Percentiles rank a stretch among this genome's conserved stretches.
These are phyloP conservation scores for Sebastes wilsoni DNA, from an alignment of 2,797 vertebrate species.

Conservation along the genomic window DNA sequence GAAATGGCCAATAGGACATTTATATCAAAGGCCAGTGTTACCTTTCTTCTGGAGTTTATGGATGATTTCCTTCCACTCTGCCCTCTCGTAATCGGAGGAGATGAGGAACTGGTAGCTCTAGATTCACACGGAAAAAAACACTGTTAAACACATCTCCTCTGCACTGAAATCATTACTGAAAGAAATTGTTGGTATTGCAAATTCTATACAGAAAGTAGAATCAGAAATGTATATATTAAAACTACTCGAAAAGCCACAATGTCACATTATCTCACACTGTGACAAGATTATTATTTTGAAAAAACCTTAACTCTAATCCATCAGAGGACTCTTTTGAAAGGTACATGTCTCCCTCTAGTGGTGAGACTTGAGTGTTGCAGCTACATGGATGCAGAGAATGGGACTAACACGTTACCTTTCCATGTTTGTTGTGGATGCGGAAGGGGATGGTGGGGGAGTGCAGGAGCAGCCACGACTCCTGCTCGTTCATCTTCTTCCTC, in stretches of 20 bases:
- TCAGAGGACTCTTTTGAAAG: neutral
- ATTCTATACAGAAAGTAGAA: neutral
- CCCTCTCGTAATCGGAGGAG: slow-evolving; percentile 95
- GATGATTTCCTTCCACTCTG: slow-evolving; percentile 96
- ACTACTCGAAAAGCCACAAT: neutral
- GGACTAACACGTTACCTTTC: slow-evolving; percentile 86
- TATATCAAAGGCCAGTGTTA: slow-evolving; percentile 41
- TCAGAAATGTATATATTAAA: neutral
- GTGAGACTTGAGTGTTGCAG: neutral
- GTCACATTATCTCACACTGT: neutral
- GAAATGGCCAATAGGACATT: neutral
- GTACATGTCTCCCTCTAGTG: slow-evolving; percentile 64
- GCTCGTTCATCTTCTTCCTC: slow-evolving; percentile 99
- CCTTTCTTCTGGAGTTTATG: slow-evolving; percentile 97
- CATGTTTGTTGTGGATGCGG: slow-evolving; percentile 95
- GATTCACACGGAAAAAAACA: slow-evolving; percentile 24
- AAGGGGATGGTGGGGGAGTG: slow-evolving; percentile 96
- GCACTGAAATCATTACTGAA: neutral
- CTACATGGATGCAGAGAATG: neutral
- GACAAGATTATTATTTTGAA: neutral
- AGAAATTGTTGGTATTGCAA: neutral
- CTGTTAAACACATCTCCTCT: neutral
- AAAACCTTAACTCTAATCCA: neutral
- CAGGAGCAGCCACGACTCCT: slow-evolving; percentile 95
- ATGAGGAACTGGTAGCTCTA: slow-evolving; percentile 95